A percentile compares a stretch with the other conserved stretches of the same genome.
Conservation (phyloP, 2,888 invertebrate species). For the Acanthoscelides obtectus region DNA sequence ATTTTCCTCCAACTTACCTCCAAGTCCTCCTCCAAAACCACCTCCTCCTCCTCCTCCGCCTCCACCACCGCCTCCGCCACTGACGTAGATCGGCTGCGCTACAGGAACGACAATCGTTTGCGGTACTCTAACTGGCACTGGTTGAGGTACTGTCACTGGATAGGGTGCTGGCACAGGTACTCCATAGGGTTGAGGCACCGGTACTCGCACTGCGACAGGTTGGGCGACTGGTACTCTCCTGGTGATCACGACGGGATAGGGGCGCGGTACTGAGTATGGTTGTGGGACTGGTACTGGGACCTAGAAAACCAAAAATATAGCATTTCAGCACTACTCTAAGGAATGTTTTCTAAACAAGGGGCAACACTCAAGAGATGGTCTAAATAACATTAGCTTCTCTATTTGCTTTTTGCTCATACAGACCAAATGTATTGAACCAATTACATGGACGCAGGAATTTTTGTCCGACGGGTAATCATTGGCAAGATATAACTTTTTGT, state of each 20-base stretch:
- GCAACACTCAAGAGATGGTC: too few species aligned
- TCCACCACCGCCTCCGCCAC: slow-evolving; percentile 28
- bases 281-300: slow-evolving; percentile 32
- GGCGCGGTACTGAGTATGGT: slow-evolving; percentile 28
- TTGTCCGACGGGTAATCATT: too few species aligned
- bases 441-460: too few species aligned
- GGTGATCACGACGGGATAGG: slow-evolving; percentile 31
- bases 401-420: too few species aligned
- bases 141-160: slow-evolving; percentile 53
- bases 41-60: slow-evolving; percentile 21
- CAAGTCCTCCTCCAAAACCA: slow-evolving; percentile 19
- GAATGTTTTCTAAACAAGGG: too few species aligned
- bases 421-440: too few species aligned
- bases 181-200: slow-evolving; percentile 45
- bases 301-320: slow-evolving; percentile 12
- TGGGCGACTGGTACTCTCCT: slow-evolving; percentile 36
- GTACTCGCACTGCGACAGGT: slow-evolving; percentile 50
- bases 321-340: too few species aligned
- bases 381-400: too few species aligned
- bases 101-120: slow-evolving; percentile 34
- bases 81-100: slow-evolving; percentile 29
- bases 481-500: too few species aligned
- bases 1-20: slow-evolving; percentile 20
- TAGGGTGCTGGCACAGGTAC: slow-evolving; percentile 54
- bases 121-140: slow-evolving; percentile 44